Evolutionary conservation across 2,888 invertebrate genomes (phyloP), one percentile per base, ranked within the genome.

Genomic region (Philonicus albiceps): DNA sequence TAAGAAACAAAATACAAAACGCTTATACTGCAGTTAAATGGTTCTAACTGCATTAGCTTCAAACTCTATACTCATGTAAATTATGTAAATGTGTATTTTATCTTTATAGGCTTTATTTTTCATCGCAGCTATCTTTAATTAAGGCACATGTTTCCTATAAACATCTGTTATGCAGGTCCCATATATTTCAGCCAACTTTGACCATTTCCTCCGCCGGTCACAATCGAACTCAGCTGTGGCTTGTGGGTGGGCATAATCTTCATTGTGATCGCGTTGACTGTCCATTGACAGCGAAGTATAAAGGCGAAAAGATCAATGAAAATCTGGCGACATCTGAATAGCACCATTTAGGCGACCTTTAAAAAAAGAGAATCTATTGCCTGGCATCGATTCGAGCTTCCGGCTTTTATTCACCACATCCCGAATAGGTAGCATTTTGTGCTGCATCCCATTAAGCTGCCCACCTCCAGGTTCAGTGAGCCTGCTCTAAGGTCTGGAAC

Each of bases 391-490:
- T 34, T 81, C 16, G 19, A 55, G 81, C 81, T 81, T 81, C 81
- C 81, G 81, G 81, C 81, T 81, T 16, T 55, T 34, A 55, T 64
- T 55, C 53, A 81, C 19, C 34, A 53, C 27, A 31, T 81, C 81
- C 81, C 27, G 81, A 81, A 81, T 64, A 43, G 81, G 81, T 81
- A 81, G 81, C 81, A 81, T 7, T 64, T 43, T 64, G 64, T 37
- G 64, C 8, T 30, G 55, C n/a, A 81, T 81, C 81, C 81, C 81
- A 81, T 81, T 81, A 81, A 64, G n/a, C 81, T 81, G 81, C 81
- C 81, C 81, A 81, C 81, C 53, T 27, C 31, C 19, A 55, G n/a
- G 30, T 53, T 55, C 81, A 64, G 31, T 30, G 55, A 19, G 55
- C n/a, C 22, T 22, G 19, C 37, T 8, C n/a, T n/a, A 19, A 7